Evolutionary conservation across 1,140 invertebrate species (phyloP), one percentile per base, ranked within the genome.

Genomic region (Drosophila arizonae): DNA sequence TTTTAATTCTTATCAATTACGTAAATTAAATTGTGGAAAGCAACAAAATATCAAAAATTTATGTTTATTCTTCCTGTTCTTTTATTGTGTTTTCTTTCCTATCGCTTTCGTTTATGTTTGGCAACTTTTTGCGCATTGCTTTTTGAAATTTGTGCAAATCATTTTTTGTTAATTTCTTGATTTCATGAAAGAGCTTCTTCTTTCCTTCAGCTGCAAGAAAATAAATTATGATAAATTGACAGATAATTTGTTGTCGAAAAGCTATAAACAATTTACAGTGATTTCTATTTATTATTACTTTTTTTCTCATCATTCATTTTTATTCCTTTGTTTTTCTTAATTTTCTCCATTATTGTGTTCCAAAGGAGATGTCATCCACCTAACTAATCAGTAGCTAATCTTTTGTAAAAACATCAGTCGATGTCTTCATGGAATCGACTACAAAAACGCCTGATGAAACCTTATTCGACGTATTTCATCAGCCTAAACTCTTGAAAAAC

Each of bases 1-100:
- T 70, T 72, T 79, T 68, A 55, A 70, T 75, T 88, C 77, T 87
- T 88, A 88, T 88, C 84, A 88, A 80, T 88, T 88, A 81, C 79
- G 84, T 88, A 84, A 88, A 88, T 75, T 56, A 41, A 75, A 69
- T 52, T 67, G 60, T 48, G 28, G 51, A 71, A 68, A 79, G 65
- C 48, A 75, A 72, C 68, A 55, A 56, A 62, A 41, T n/a, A 13
- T 4, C 28, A 60, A 24, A 56, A 6, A 50, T 41, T 43, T 30
- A 63, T 60, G 26, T 52, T 13, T 45, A 36, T 64, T 61, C 48
- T 70, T 46, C 46, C 48, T 64, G 24, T 77, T 73, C 71, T 48
- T 1, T 60, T 30, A 39, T 63, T 61, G 41, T 71, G 39, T 75
- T 50, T 76, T 65, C 52, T 75, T 50, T 66, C 62, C 61, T 48